Percentiles rank a stretch among this genome's conserved stretches.
Evolutionary conservation across 1,140 invertebrate species (phyloP).

Genomic region (Ruditapes philippinarum): DNA sequence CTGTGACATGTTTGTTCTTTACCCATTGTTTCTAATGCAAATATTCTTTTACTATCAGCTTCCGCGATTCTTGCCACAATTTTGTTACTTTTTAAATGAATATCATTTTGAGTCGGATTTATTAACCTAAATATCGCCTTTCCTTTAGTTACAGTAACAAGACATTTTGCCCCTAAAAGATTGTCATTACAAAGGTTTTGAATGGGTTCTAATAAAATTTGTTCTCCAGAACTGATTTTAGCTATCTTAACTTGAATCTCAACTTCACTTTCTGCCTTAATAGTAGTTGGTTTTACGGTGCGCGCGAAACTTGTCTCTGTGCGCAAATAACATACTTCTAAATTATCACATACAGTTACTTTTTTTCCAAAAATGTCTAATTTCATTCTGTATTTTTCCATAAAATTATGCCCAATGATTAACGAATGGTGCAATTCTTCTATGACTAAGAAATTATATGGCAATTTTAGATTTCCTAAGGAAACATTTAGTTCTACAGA

Average conservation of each 20-base stretch:
- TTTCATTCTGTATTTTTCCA: conserved; percentile 5
- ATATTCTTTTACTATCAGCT: not conserved
- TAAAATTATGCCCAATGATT: conserved; percentile 34
- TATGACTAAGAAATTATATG: not conserved
- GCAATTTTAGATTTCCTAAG: not conserved
- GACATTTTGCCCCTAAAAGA: conserved; percentile 8
- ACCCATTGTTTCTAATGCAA: not conserved
- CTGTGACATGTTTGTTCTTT: not conserved
- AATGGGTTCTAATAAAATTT: conserved; percentile 11
- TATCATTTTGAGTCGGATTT: conserved; percentile 9
- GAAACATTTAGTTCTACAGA: not conserved
- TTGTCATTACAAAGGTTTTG: not conserved
- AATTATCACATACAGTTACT: not conserved
- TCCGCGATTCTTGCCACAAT: not conserved
- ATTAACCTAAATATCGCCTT: not conserved
- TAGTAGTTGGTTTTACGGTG: not conserved
- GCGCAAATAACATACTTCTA: not conserved
- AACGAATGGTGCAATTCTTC: conserved; percentile 35
- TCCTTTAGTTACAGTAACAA: conserved; percentile 13
- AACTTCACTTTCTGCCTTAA: not conserved
- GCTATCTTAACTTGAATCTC: conserved; percentile 17
- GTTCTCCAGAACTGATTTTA: not conserved
- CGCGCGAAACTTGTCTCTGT: conserved; percentile 1
- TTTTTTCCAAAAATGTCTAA: not conserved
- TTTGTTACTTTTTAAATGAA: conserved; percentile 19